A percentile compares a stretch with the other conserved stretches of the same genome.
These are phyloP conservation scores for Epizoanthus fatuus DNA, from an alignment of 92 coral and sea anemone genomes.

Conservation along the genomic window DNA sequence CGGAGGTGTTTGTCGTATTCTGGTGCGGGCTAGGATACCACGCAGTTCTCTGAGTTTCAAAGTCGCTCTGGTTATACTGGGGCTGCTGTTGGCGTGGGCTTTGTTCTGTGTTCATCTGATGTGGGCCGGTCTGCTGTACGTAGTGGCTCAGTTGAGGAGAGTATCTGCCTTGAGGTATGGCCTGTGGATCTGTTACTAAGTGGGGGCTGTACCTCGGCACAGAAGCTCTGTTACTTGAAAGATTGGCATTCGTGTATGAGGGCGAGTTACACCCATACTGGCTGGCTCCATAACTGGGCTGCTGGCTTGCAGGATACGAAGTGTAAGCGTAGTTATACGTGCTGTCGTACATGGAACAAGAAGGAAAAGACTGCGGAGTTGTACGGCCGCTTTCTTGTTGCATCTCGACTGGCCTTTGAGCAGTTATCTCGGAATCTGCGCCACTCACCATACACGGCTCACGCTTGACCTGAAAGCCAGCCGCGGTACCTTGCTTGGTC, in stretches of 20 bases:
- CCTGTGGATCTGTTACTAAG: constrained; percentile 48
- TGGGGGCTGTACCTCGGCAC: constrained; percentile 73
- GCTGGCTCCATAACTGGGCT: constrained; percentile 66
- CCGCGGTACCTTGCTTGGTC: constrained; percentile 51
- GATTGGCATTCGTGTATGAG: constrained; percentile 64
- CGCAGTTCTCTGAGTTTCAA: constrained; percentile 68
- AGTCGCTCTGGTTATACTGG: constrained; percentile 69
- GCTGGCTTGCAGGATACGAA: constrained; percentile 77
- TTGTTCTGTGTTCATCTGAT: constrained; percentile 64
- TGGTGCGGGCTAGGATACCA: constrained; percentile 76
- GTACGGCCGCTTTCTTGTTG: constrained; percentile 57
- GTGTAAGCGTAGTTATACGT: constrained; percentile 75
- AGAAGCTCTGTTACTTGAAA: constrained; percentile 64
- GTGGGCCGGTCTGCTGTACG: constrained; percentile 67
- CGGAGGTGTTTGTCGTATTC: constrained; percentile 43
- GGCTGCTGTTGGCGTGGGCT: constrained; percentile 68
- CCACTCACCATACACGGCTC: constrained; percentile 71
- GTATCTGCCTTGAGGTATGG: constrained; percentile 68
- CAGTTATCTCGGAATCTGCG: constrained; percentile 57
- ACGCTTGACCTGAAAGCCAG: constrained; percentile 57
- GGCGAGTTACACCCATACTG: constrained; percentile 76
- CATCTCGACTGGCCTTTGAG: constrained; percentile 28
- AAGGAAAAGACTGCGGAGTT: constrained; percentile 93
- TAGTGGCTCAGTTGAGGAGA: constrained; percentile 90
- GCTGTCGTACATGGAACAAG: constrained; percentile 79